Conservation (phyloP, 2,113 vertebrate genomes). For the Rhegmatorhina hoffmannsi region DNA sequence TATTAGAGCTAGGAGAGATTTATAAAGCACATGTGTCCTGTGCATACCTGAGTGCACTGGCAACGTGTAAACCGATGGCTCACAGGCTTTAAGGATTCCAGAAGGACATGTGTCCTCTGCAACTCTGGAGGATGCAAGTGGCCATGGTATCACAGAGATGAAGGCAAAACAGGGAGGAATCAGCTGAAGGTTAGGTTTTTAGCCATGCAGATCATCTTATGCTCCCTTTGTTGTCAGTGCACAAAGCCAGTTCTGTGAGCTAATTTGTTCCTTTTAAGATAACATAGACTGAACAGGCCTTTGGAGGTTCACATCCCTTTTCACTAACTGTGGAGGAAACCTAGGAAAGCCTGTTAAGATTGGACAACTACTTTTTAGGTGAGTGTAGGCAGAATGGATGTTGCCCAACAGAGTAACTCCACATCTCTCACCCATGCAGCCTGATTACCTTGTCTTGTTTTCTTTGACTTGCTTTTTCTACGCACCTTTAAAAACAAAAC, state of each 20-base stretch:
- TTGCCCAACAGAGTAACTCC: neutral
- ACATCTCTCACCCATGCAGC: rapidly evolving
- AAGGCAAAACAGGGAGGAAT: neutral
- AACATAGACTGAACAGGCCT: neutral
- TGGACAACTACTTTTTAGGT: neutral
- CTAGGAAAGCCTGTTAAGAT: neutral
- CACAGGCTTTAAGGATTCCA: neutral
- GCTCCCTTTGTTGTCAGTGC: neutral
- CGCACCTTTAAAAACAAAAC: neutral
- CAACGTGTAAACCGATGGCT: rapidly evolving
- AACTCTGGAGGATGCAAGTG: neutral
- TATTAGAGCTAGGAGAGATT: neutral
- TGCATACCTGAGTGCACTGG: neutral
- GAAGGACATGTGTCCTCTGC: rapidly evolving
- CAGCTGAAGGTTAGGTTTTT: neutral
- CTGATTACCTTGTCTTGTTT: neutral
- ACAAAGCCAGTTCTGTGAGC: neutral
- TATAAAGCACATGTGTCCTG: rapidly evolving
- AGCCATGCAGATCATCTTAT: neutral
- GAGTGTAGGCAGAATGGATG: neutral
- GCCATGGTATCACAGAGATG: neutral
- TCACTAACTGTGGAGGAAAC: neutral
- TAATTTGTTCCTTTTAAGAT: neutral
- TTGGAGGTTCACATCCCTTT: neutral
- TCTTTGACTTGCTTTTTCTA: neutral